These are phyloP conservation scores for Elysia crispata DNA, from an alignment of 2,888 invertebrate genomes.

Conservation along the genomic window DNA sequence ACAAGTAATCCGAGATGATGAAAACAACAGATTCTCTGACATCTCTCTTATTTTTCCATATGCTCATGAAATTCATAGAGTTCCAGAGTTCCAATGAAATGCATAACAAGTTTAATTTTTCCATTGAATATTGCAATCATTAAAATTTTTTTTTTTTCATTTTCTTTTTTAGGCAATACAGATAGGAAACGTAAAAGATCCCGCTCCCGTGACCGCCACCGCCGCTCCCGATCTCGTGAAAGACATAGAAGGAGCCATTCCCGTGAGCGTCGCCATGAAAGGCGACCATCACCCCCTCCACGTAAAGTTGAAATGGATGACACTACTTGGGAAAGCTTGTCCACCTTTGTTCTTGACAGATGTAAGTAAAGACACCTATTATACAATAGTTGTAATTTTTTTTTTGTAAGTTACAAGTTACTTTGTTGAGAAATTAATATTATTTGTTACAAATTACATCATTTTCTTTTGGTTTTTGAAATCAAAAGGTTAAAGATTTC, in stretches of 20 bases:
- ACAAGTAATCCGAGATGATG: too few species aligned
- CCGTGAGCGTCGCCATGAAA: conserved; percentile 50
- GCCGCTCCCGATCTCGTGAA: conserved; percentile 49
- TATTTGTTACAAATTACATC: too few species aligned
- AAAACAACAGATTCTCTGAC: too few species aligned
- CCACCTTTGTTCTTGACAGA: conserved; percentile 72
- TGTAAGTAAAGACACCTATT: conserved; percentile 68
- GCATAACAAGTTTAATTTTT: not conserved
- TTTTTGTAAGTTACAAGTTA: too few species aligned
- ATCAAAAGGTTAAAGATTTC: too few species aligned
- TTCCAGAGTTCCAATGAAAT: too few species aligned
- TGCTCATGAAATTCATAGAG: too few species aligned
- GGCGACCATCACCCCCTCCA: conserved; percentile 56
- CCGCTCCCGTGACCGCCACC: conserved; percentile 54
- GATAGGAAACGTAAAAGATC: conserved; percentile 56
- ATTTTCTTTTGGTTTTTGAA: too few species aligned
- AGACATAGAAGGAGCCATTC: conserved; percentile 50
- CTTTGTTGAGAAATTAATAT: too few species aligned
- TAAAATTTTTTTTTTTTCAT: too few species aligned
- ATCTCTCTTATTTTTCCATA: too few species aligned
- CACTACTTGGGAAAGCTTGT: conserved; percentile 71
- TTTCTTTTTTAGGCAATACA: conserved; percentile 51
- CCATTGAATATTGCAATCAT: too few species aligned
- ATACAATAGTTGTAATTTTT: not conserved
- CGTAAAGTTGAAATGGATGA: conserved; percentile 70